These are phyloP conservation scores for Thomomys bottae DNA, from an alignment of 2,113 vertebrate genomes.

Conservation along the genomic window DNA sequence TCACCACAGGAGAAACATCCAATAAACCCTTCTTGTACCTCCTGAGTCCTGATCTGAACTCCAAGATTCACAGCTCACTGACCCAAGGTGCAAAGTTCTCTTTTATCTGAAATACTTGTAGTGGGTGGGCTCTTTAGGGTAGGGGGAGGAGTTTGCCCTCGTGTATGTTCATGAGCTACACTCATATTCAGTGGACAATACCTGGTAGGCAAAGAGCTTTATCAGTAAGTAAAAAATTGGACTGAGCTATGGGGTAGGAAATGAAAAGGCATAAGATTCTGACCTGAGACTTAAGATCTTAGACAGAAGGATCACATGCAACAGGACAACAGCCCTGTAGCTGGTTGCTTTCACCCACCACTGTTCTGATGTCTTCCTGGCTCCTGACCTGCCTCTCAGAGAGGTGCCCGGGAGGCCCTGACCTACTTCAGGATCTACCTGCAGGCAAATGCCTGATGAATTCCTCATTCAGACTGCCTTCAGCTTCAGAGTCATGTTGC, in stretches of 20 bases:
- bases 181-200: not conserved
- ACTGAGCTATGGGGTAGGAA: not conserved
- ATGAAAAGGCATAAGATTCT: not conserved
- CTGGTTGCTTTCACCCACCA: not conserved
- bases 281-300: not conserved
- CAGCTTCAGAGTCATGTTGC: not conserved
- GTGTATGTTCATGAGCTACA: not conserved
- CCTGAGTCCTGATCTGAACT: not conserved
- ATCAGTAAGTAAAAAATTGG: not conserved
- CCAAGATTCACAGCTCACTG: not conserved
- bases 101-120: not conserved
- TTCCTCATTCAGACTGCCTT: not conserved
- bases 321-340: not conserved
- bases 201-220: not conserved
- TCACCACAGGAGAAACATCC: no score
- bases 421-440: not conserved
- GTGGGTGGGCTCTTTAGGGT: not conserved
- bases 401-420: not conserved
- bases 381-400: fast-evolving
- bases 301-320: not conserved
- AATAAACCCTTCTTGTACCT: no score
- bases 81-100: not conserved
- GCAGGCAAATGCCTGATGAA: fast-evolving
- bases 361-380: no score
- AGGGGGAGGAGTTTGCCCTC: no score